These are phyloP conservation scores for Antigone vipio DNA, from an alignment of 2,113 vertebrate genomes.

Conservation along the genomic window DNA sequence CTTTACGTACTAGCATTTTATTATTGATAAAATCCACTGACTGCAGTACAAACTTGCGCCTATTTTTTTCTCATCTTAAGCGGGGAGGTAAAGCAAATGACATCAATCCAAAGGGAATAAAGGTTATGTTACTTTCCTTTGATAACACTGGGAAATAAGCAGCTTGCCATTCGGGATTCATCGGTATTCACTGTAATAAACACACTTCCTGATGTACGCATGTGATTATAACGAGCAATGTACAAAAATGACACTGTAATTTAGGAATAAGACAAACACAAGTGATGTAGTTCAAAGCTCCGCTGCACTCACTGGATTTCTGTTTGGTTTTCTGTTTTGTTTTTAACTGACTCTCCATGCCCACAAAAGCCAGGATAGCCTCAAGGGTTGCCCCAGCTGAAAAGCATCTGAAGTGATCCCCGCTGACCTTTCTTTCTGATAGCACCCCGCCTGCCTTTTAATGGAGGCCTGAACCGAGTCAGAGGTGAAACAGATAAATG, in stretches of 20 bases:
- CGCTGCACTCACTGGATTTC: fast-evolving
- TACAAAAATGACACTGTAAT: neutral
- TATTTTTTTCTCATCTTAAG: neutral
- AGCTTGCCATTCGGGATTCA: neutral
- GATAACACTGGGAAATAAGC: conserved; percentile 5
- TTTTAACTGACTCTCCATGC: neutral
- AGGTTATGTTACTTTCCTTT: neutral
- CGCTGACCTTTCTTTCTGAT: conserved; percentile 59
- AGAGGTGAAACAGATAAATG: conserved; percentile 67
- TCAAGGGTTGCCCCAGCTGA: conserved; percentile 47
- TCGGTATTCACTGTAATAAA: neutral
- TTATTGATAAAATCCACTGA: neutral
- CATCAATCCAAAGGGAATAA: neutral
- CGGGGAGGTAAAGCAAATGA: neutral
- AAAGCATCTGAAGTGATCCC: conserved; percentile 61
- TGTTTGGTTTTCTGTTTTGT: conserved; percentile 7
- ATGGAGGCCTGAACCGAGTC: conserved; percentile 32
- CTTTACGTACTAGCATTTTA: neutral
- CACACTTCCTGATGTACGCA: neutral
- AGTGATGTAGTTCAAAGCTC: conserved; percentile 26
- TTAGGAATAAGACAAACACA: conserved; percentile 3
- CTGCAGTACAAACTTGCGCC: neutral
- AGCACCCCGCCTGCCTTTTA: conserved; percentile 47
- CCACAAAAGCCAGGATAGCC: conserved; percentile 3
- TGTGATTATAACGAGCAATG: neutral